phyloP scores from a whole-genome alignment of 2,888 invertebrate species.

The Nyleta sp. region DNA sequence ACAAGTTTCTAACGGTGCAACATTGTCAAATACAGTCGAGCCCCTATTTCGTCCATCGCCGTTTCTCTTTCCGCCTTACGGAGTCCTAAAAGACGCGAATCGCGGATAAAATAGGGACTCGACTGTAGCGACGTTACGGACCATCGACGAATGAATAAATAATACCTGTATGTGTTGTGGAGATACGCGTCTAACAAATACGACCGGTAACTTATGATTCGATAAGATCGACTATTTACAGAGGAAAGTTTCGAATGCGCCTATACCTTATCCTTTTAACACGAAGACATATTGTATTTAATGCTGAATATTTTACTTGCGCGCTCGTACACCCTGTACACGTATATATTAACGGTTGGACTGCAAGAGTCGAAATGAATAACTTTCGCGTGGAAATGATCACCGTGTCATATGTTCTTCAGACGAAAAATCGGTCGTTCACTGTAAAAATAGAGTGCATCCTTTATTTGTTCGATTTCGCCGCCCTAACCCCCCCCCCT shows the following conservation, averaged over 20 bases:
- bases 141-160: neutral
- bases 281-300: neutral
- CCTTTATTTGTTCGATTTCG: neutral
- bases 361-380: too few species aligned
- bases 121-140: too few species aligned
- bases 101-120: too few species aligned
- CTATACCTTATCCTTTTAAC: neutral
- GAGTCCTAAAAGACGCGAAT: too few species aligned
- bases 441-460: constrained; percentile 28
- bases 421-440: constrained; percentile 1
- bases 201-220: neutral
- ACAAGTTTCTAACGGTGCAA: too few species aligned
- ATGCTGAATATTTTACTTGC: neutral
- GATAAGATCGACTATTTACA: constrained; percentile 1
- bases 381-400: too few species aligned
- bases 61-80: too few species aligned
- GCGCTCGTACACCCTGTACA: neutral
- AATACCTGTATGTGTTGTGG: neutral
- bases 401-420: too few species aligned
- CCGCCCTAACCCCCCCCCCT: neutral
- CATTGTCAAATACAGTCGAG: too few species aligned
- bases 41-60: too few species aligned
- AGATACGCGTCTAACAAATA: neutral
- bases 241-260: neutral
- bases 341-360: too few species aligned